Conservation (phyloP, 1,140 invertebrate genomes). For the Zaprionus vittiger region DNA sequence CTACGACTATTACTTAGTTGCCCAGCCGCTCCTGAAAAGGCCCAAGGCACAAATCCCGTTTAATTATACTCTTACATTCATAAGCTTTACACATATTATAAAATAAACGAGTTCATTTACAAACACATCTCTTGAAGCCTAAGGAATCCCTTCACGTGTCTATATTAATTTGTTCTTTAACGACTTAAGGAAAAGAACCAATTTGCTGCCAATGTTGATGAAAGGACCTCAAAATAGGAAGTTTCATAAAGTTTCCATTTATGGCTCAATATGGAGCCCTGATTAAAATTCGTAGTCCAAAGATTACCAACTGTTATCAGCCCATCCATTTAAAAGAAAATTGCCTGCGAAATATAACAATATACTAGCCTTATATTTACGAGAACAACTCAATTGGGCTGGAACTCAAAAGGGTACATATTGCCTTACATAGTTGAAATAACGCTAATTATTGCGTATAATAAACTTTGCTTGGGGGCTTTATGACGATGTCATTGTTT, state of each 20-base stretch:
- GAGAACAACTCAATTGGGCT: neutral
- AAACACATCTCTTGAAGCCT: slow-evolving; percentile 29
- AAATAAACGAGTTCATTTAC: slow-evolving; percentile 44
- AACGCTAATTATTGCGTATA: neutral
- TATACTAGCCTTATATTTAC: slow-evolving; percentile 10
- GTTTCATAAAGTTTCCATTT: neutral
- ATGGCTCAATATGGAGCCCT: neutral
- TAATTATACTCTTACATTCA: slow-evolving; percentile 69
- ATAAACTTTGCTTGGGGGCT: neutral
- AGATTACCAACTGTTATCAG: neutral
- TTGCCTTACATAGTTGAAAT: neutral
- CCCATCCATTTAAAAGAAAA: neutral
- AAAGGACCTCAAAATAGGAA: slow-evolving; percentile 18
- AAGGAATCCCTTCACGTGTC: slow-evolving; percentile 36
- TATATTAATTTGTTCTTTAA: slow-evolving; percentile 70
- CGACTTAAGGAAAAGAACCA: slow-evolving; percentile 59
- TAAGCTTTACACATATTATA: slow-evolving; percentile 59
- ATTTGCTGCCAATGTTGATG: slow-evolving; percentile 57
- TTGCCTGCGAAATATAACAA: neutral
- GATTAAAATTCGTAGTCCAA: neutral
- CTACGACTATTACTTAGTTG: neutral
- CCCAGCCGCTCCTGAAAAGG: neutral
- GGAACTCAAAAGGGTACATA: neutral
- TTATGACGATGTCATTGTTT: slow-evolving; percentile 18
- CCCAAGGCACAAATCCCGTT: slow-evolving; percentile 68